Conservation (phyloP, 2,888 invertebrate species). For the Tubiluchus corallicola region DNA sequence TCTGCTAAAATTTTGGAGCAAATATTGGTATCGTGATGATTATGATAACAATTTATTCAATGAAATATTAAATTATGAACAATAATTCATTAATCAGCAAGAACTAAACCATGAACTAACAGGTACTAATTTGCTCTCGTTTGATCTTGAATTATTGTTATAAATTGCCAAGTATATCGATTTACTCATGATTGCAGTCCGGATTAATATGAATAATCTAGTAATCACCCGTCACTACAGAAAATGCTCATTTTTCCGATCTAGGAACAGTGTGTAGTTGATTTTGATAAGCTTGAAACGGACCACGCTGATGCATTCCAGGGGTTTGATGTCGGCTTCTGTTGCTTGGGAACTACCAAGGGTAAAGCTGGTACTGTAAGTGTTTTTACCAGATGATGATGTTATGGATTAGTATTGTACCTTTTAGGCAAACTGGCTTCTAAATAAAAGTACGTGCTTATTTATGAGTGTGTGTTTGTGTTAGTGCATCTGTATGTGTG, state of each 20-base stretch:
- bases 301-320: constrained; percentile 29
- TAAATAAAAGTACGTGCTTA: too few species aligned
- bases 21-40: too few species aligned
- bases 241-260: constrained; percentile 8
- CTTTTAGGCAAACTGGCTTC: too few species aligned
- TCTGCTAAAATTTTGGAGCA: too few species aligned
- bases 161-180: neutral
- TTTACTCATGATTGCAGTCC: constrained; percentile 8
- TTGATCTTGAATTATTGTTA: too few species aligned
- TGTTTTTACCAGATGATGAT: neutral
- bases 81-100: too few species aligned
- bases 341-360: constrained; percentile 34
- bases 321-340: constrained; percentile 33
- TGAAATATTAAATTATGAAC: too few species aligned
- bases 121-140: too few species aligned
- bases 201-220: constrained; percentile 11
- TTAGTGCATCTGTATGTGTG: too few species aligned
- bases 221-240: constrained; percentile 10
- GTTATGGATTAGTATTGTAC: constrained; percentile 6
- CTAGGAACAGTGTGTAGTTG: constrained; percentile 30
- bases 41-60: too few species aligned
- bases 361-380: constrained; percentile 32
- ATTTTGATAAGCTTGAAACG: constrained; percentile 34
- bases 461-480: too few species aligned
- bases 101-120: too few species aligned